These are phyloP conservation scores for Nipponia nippon DNA, from an alignment of 2,113 vertebrate species.

Conservation along the genomic window DNA sequence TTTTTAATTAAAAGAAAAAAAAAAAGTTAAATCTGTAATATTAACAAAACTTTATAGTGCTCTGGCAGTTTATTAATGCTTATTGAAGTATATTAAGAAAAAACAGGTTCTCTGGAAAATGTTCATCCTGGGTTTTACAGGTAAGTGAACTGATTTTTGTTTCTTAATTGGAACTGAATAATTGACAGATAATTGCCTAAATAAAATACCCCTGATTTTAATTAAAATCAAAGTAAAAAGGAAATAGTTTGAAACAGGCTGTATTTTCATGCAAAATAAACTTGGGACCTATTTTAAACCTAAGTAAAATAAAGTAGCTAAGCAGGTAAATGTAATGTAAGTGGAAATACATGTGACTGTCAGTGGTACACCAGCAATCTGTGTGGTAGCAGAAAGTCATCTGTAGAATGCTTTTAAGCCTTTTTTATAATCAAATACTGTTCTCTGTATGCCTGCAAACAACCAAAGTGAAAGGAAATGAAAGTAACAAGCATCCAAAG, in stretches of 20 bases:
- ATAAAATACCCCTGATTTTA: not conserved
- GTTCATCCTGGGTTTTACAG: not conserved
- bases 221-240: not conserved
- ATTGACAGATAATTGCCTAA: not conserved
- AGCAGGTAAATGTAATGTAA: not conserved
- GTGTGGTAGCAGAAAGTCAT: not conserved
- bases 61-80: not conserved
- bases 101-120: not conserved
- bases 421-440: not conserved
- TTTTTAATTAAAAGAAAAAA: not conserved
- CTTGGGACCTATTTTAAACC: not conserved
- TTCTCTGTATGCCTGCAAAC: not conserved
- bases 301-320: not conserved
- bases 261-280: not conserved
- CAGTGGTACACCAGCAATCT: too few species aligned
- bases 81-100: not conserved
- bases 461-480: not conserved
- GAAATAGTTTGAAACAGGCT: not conserved
- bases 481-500: not conserved
- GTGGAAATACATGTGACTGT: not conserved
- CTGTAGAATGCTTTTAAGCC: not conserved
- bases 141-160: not conserved
- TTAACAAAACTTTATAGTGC: not conserved
- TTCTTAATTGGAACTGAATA: not conserved
- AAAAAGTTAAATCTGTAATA: not conserved